Evolutionary conservation across 30 jellyfish, hydroid and myxozoan species (phyloP), one percentile per base, ranked within the genome.

Genomic region (Morbakka virulenta): DNA sequence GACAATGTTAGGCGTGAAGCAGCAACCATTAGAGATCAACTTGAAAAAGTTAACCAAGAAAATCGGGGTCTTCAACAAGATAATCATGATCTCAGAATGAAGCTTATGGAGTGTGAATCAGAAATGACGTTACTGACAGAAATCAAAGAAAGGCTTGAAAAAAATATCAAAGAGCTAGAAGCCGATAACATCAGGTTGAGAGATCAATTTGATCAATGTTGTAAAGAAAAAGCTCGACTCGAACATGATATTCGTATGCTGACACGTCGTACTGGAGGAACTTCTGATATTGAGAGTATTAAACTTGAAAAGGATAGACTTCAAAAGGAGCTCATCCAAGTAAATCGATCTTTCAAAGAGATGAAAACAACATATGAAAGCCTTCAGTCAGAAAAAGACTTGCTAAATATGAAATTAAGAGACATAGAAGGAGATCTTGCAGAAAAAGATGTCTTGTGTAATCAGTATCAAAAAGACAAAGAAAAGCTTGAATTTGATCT

Each of bases 61-160:
- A 85, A 91, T 80, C 87, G 98, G 14, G 53, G 77, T 32, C 65
- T 82, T 80, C 89, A 73, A 28, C 98, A 91, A 80, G 98, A 91
- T 25, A 91, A 50, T 14, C 96, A 80, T 34, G 85, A 80, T 33
- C 67, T 91, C 93, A 81, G 69, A 21, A 75, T 80, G 86, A 84
- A 85, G 32, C 57, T 91, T 69, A 49, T 91, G 96, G 96, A 84
- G 36, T 62, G 74, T 49, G 98, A 91, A 57, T 91, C 98, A 1
- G 98, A 85, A 23, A 74, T 57, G 63, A 75, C 70, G 0, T 50
- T 74, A 87, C 53, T 85, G 34, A 57, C 64, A 24, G 98, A 91
- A 66, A 76, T 87, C 33, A 91, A 79, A 72, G 95, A 85, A 32
- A 95, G 96, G 80, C 81, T 85, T 29, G 91, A 74, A 62, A 85